Conservation (phyloP, 1,140 invertebrate species). For the Alviniconcha marisindica region DNA sequence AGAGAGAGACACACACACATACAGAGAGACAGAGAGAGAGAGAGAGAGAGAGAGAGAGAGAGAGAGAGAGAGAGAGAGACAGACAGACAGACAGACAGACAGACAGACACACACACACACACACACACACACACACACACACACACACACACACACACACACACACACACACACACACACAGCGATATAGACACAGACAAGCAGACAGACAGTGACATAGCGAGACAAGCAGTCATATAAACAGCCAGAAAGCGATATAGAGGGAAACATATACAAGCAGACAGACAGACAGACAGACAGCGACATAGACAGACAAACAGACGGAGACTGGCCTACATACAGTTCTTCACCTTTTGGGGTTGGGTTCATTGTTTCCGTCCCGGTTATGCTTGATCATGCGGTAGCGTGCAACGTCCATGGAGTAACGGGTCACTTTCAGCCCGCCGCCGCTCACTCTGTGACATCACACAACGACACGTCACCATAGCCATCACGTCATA, state of each 20-base stretch:
- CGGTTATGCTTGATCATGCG: slow-evolving; percentile 47
- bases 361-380: slow-evolving; percentile 41
- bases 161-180: slow-evolving; percentile 11
- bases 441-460: slow-evolving; percentile 34
- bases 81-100: neutral
- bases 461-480: slow-evolving; percentile 30
- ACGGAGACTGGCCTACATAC: neutral
- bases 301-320: neutral
- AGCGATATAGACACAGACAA: neutral
- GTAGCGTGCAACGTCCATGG: slow-evolving; percentile 45
- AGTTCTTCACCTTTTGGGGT: slow-evolving; percentile 41
- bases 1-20: neutral
- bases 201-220: neutral
- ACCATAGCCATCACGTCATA: too few relatives aligned
- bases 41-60: neutral
- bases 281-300: slow-evolving; percentile 1
- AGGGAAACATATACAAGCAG: neutral
- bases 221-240: neutral
- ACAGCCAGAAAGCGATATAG: neutral
- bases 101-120: slow-evolving; percentile 2
- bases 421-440: slow-evolving; percentile 38
- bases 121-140: slow-evolving; percentile 16
- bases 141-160: slow-evolving; percentile 10
- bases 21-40: neutral
- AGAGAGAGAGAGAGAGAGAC: neutral